Base-by-base conservation (phyloP, 2,888 invertebrate genomes). In the Scelioninae gen. 1 region DNA sequence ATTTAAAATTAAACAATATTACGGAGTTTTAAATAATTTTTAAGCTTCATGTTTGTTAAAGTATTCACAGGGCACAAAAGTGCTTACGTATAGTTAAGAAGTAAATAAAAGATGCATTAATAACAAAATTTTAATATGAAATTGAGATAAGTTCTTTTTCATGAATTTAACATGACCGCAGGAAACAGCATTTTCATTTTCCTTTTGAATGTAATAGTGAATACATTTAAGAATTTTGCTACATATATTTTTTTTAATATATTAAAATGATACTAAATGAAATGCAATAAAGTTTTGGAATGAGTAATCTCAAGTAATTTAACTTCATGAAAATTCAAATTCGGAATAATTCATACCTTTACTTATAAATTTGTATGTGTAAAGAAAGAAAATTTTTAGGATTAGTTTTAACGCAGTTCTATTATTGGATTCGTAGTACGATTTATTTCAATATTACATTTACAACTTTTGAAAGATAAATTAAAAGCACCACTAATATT, bases 181-280 rank as follows among this genome's bases (percentile, higher is more conserved):
- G 43, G 43, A 43, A 43, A 43, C 43, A 43, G 43, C 43, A 43
- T n/a, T 43, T 43, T 43, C 43, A 43, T 43, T 43, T 43, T 43
- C 43, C 43, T 0, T 43, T 43, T 43, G 43, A 6, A 43, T 43
- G n/a, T 38, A 43, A 43, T 43, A n/a, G n/a, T 43, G 43, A 13
- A 43, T 43, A 43, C 43, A 43, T 43, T 43, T 43, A n/a, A 0
- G 43, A 43, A n/a, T 43, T n/a, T 43, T 43, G n/a, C 43, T 13
- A 43, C 13, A 43, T 5, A 43, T 43, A 43, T 43, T 43, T 43
- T 43, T n/a, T 43, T 7, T 43, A 43, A 43, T 43, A 43, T 43
- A 43, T 43, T 43, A 43, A 43, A 43, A n/a, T 43, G 10, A 43
- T 43, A n/a, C 43, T 43, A n/a, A 43, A 43, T 43, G 4, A 43